Evolutionary conservation across 2,113 vertebrate genomes (phyloP), one percentile per base, ranked within the genome.

Genomic region (Bubalus kerabau): DNA sequence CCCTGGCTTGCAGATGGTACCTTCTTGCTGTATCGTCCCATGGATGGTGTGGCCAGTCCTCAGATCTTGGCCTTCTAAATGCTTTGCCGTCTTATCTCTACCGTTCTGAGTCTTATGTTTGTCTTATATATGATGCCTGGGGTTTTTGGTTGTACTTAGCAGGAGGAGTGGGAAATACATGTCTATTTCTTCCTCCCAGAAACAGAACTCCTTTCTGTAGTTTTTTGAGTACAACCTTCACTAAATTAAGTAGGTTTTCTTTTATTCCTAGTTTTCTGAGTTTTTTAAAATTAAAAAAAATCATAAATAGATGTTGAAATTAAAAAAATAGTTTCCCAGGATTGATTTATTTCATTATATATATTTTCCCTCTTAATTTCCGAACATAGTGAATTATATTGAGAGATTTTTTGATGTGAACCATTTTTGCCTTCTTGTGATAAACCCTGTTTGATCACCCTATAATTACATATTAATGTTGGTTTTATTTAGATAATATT

Each of bases 401-500:
- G 83, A 52, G 14, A 83, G 32, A 16, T 30, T 90, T 76, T 76
- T 85, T 62, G 1, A 90, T 64, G 10, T 64, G 60, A 54, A 95
- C 43, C 12, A 60, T 19, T 7, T 78, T 95, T 59, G 15, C n/a
- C 48, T 60, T 62, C 43, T 54, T 57, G 0, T 14, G 12, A 60
- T 90, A 91, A 91, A 26, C 2, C 1, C 48, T 80, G 12, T 81
- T 86, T 50, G 48, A 50, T 64, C 26, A 52, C 64, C 67, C 1
- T 59, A 19, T 46, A 32, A 56, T 28, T 88, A 40, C 46, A 71
- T 23, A 90, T 76, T 94, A 60, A 85, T 56, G 17, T 92, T 90
- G 50, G 32, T 86, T 85, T 95, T 56, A 71, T 82, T 81, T 96
- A 57, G 56, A 80, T 94, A 80, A 54, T 74, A 62, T 94, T 96